Percentiles rank a stretch among this genome's conserved stretches.
Conservation (phyloP, 2,113 vertebrate genomes). For the Cricetomys ansorgei region DNA sequence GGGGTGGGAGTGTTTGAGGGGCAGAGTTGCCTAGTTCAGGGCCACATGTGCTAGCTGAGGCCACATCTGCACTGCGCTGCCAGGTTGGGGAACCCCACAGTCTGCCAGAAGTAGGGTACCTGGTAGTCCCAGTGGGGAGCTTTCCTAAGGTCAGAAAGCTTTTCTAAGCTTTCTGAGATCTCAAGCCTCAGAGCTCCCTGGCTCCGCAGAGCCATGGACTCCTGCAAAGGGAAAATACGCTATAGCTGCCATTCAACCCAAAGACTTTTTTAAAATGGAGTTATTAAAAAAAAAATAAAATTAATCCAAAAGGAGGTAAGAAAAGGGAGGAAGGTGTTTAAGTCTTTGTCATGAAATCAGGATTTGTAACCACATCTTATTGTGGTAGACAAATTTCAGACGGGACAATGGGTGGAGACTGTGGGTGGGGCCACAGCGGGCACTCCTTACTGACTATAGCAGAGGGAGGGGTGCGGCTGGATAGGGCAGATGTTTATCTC, state of each 20-base stretch:
- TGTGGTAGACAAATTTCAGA: background rate
- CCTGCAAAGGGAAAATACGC: no score
- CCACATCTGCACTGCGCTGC: no score
- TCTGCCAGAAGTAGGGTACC: no score
- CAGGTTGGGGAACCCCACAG: no score
- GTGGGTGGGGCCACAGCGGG: background rate
- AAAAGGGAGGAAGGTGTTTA: background rate
- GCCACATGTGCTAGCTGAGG: no score
- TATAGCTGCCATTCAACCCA: background rate
- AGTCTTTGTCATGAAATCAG: background rate
- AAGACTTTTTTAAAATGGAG: background rate
- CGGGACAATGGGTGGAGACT: background rate
- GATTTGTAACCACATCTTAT: background rate
- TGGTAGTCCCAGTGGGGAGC: no score
- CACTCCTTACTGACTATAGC: background rate
- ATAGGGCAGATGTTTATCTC: background rate
- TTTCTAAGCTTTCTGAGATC: no score
- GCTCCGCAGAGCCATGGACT: no score
- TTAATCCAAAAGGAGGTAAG: slow-evolving; percentile 1
- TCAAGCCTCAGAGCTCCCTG: no score
- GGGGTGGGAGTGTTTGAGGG: no score
- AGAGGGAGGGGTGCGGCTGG: background rate
- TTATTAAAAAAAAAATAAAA: background rate
- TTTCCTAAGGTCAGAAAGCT: no score
- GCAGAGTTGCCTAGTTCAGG: no score